Base-by-base conservation (phyloP, 1,140 invertebrate species). In the Trichonephila clavata region DNA sequence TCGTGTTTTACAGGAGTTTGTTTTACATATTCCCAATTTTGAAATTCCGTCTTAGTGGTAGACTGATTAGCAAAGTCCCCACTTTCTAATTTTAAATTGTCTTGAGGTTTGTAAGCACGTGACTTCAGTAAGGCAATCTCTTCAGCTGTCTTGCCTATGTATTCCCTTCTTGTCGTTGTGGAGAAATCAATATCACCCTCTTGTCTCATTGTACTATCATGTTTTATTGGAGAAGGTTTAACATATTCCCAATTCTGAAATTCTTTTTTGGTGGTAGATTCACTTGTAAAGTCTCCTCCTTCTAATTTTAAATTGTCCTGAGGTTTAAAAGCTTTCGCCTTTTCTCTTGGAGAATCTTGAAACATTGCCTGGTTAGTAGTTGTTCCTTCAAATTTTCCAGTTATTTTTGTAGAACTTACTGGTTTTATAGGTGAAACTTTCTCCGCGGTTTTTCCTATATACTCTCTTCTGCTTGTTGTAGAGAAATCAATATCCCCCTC, bases 101-200 rank as follows among this genome's bases (percentile, higher is more conserved):
- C 77, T 81, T 77, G 59, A 5, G 68, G 89, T 57, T 60, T 86
- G 21, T 81, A 20, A 27, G 50, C 43, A 10, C 80, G 89, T 20
- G 77, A n/a, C 1, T 71, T 80, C 59, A 71, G 27, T 39, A 20
- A 39, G 2, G 87, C 20, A 10, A 27, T 57, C 1, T 65, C 57
- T 10, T 65, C 86, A 21, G 21, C 27, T 18, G 43, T 27, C 61
- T 93, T 87, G 7, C 21, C 65, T 57, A 57, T 65, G 50, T 60
- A 93, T 24, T 93, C 57, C 2, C 18, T 32, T n/a, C 71, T 50
- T 20, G 60, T 87, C 0, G 68, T 57, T n/a, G 96, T 96, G 60
- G 95, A 95, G 65, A 95, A 94, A 50, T 96, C 96, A 95, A 96
- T 95, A 18, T 95, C 95, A 13, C 96, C 96, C 18, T 95, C 95